phyloP scores from a whole-genome alignment of 2,888 invertebrate genomes.

The Beris chalybata region DNA sequence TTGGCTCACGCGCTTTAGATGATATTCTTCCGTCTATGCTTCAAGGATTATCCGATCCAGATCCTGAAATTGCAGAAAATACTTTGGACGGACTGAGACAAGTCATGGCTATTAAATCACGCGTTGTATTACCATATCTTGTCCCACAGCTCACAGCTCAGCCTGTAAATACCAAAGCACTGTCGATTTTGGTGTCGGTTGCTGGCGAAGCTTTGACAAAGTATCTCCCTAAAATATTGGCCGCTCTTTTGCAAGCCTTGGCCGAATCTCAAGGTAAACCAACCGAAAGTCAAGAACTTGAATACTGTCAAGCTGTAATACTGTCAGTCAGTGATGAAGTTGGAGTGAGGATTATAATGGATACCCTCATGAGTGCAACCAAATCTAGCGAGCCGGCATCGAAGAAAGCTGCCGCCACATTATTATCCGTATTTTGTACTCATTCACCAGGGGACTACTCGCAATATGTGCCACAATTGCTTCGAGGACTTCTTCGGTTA shows the following conservation, averaged over 20 bases:
- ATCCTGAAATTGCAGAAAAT: constrained; percentile 79
- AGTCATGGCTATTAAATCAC: constrained; percentile 95
- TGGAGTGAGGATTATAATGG: constrained; percentile 85
- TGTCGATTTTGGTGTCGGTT: constrained; percentile 91
- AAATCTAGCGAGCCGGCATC: constrained; percentile 65
- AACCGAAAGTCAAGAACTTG: constrained; percentile 73
- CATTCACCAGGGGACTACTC: constrained; percentile 86
- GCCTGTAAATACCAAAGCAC: constrained; percentile 90
- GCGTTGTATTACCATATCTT: constrained; percentile 93
- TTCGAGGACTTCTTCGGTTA: constrained; percentile 83
- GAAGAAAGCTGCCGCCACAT: constrained; percentile 80
- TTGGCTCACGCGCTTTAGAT: constrained; percentile 91
- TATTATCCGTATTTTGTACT: constrained; percentile 87
- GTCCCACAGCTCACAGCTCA: constrained; percentile 90
- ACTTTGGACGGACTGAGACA: constrained; percentile 94
- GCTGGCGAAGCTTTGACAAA: constrained; percentile 91
- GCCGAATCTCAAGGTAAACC: constrained; percentile 68
- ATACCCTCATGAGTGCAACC: constrained; percentile 78
- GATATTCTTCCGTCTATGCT: constrained; percentile 94
- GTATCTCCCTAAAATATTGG: constrained; percentile 88
- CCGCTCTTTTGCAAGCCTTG: constrained; percentile 80
- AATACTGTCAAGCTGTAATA: constrained; percentile 91
- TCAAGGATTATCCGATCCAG: constrained; percentile 71
- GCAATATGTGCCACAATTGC: constrained; percentile 83
- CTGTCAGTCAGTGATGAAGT: constrained; percentile 86